A percentile compares a stretch with the other conserved stretches of the same genome.
phyloP scores from a whole-genome alignment of 2,888 invertebrate genomes.

The Pristionchus fissidentatus region DNA sequence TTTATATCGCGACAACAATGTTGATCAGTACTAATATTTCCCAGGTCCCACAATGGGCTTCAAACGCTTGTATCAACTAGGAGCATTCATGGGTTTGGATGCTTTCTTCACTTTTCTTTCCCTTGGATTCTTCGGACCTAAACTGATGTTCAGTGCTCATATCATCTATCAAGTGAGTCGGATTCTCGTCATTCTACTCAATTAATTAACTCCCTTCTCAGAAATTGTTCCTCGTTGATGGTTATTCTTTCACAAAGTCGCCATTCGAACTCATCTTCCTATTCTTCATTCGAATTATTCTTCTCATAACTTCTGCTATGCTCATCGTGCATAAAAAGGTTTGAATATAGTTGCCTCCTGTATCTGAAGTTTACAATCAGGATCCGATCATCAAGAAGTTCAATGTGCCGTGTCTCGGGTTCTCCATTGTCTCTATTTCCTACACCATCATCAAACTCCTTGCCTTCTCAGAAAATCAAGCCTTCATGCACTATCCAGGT shows the following conservation, averaged over 20 bases:
- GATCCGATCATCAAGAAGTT: not conserved
- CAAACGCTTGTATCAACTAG: too few species aligned
- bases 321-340: conserved; percentile 49
- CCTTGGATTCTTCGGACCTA: too few species aligned
- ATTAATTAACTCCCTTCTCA: too few species aligned
- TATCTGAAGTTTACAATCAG: not conserved
- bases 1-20: too few species aligned
- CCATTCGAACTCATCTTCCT: conserved; percentile 55
- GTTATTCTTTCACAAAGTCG: conserved; percentile 53
- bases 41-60: too few species aligned
- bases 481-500: conserved; percentile 61
- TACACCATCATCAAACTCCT: conserved; percentile 66
- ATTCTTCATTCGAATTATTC: conserved; percentile 44
- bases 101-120: too few species aligned
- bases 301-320: conserved; percentile 49
- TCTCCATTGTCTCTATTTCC: conserved; percentile 47
- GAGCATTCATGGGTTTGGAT: too few species aligned
- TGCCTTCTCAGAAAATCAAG: conserved; percentile 64
- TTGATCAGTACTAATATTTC: too few species aligned
- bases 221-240: too few species aligned
- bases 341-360: not conserved
- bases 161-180: too few species aligned
- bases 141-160: too few species aligned
- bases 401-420: not conserved
- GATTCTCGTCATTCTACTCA: too few species aligned